Evolutionary conservation across 2,113 vertebrate genomes (phyloP).

Genomic region (Osmerus mordax): DNA sequence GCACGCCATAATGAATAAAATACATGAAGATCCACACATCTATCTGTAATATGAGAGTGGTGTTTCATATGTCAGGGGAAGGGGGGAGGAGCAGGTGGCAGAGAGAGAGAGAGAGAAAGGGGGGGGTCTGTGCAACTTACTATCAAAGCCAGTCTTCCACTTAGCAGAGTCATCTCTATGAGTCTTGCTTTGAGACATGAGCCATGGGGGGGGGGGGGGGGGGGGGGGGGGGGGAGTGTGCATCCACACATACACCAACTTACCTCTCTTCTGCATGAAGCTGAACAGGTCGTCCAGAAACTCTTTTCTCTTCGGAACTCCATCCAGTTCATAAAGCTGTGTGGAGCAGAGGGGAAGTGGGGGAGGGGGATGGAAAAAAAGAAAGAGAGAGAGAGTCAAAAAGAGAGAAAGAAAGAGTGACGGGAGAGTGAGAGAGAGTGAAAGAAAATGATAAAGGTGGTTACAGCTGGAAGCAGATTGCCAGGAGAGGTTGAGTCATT

Average conservation of each 20-base stretch:
- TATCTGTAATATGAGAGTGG: constrained; percentile 55
- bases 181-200: constrained; percentile 16
- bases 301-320: constrained; percentile 92
- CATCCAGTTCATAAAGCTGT: constrained; percentile 93
- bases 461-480: background rate
- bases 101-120: background rate
- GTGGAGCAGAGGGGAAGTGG: constrained; percentile 3
- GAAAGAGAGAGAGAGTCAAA: background rate
- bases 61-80: constrained; percentile 46
- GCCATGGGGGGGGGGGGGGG: too few species aligned
- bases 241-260: constrained; percentile 18
- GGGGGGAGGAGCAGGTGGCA: background rate
- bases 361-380: constrained; percentile 7
- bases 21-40: constrained; percentile 57
- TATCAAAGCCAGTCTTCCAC: constrained; percentile 11
- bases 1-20: constrained; percentile 53
- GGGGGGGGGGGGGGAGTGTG: too few species aligned
- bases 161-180: background rate
- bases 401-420: background rate
- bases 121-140: constrained; percentile 15
- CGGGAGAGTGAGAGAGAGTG: constrained; percentile 16
- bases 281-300: constrained; percentile 95
- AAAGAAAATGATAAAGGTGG: constrained; percentile 7
- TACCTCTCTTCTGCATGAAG: constrained; percentile 99
- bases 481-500: background rate